phyloP scores from a whole-genome alignment of 2,113 vertebrate genomes.

The Varanus salvator region DNA sequence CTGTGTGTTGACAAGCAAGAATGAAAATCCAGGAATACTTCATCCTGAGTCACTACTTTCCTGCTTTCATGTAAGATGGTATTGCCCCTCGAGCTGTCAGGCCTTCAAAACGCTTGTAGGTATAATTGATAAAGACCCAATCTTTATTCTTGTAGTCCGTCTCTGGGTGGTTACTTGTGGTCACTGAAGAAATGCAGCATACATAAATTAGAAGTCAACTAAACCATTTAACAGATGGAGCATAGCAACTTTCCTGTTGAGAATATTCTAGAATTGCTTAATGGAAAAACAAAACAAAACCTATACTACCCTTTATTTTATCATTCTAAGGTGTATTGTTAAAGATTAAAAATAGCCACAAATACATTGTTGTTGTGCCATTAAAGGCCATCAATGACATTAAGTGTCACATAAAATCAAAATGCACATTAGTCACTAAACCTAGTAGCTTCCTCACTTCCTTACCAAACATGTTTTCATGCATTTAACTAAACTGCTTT shows the following conservation, averaged over 20 bases:
- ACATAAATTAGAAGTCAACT: slow-evolving; percentile 4
- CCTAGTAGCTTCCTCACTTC: neutral
- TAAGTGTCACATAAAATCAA: neutral
- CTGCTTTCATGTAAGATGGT: slow-evolving; percentile 96
- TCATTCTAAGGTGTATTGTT: neutral
- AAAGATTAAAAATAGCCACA: neutral
- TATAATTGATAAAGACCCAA: slow-evolving; percentile 99
- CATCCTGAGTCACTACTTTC: slow-evolving; percentile 78
- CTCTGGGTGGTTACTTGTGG: slow-evolving; percentile 90
- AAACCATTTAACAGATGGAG: neutral
- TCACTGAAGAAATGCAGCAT: slow-evolving; percentile 67
- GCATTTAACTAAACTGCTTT: neutral
- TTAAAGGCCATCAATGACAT: neutral
- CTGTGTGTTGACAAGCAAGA: slow-evolving; percentile 40
- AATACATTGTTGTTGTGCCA: fast-evolving
- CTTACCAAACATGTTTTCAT: neutral
- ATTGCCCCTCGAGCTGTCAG: slow-evolving; percentile 95
- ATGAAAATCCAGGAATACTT: slow-evolving; percentile 24
- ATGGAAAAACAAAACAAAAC: fast-evolving
- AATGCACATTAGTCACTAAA: neutral
- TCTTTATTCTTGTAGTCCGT: slow-evolving; percentile 97
- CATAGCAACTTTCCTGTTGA: neutral
- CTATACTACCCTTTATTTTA: neutral
- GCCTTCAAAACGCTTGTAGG: slow-evolving; percentile 98
- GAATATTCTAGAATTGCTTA: neutral